phyloP scores from a whole-genome alignment of 2,113 vertebrate species.

The Sciurus niger region DNA sequence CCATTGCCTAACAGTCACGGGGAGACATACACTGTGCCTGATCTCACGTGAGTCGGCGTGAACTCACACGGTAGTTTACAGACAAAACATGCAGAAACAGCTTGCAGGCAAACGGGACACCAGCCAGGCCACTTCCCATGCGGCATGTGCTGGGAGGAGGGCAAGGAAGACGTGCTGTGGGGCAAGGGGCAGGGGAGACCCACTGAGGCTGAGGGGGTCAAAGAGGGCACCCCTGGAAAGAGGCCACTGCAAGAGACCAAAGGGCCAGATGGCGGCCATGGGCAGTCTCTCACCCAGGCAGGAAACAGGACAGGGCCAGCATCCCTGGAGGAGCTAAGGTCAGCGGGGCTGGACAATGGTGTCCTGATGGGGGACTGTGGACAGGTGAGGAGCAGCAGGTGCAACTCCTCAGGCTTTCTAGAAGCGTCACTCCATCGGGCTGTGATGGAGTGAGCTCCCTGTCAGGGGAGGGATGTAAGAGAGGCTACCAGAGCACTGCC shows the following conservation, averaged over 20 bases:
- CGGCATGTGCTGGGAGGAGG: rapidly evolving
- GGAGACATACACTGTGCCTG: too few species aligned
- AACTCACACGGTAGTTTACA: rapidly evolving
- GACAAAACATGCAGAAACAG: rapidly evolving
- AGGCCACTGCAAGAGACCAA: background rate
- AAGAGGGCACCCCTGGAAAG: background rate
- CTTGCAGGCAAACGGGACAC: rapidly evolving
- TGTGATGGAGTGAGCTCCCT: background rate
- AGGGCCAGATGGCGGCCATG: background rate
- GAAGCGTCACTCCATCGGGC: rapidly evolving
- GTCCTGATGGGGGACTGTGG: rapidly evolving
- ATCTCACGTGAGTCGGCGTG: rapidly evolving
- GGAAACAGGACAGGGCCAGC: rapidly evolving
- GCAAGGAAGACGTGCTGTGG: background rate
- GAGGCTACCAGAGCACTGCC: rapidly evolving
- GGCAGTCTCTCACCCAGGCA: too few species aligned
- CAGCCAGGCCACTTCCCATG: rapidly evolving
- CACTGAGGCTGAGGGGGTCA: too few species aligned
- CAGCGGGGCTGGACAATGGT: rapidly evolving
- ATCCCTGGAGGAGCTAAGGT: rapidly evolving
- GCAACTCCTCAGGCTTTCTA: rapidly evolving
- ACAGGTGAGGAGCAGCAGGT: background rate
- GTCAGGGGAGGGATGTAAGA: rapidly evolving
- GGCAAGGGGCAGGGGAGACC: too few species aligned
- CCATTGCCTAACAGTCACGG: rapidly evolving